These are phyloP conservation scores for Drosophila kohkoa DNA, from an alignment of 1,140 invertebrate species.

Conservation along the genomic window DNA sequence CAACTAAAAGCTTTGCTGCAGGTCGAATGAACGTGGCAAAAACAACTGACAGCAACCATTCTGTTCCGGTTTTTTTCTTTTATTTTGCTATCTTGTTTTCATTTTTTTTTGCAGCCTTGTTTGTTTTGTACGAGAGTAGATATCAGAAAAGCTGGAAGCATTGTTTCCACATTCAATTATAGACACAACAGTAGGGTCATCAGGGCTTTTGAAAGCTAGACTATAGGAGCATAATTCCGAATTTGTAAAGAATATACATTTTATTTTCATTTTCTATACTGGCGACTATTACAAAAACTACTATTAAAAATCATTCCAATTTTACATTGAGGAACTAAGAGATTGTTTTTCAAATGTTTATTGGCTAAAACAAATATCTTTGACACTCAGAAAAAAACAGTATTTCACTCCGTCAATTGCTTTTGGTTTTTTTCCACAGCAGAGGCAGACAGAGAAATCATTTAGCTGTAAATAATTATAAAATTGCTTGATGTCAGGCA, in stretches of 20 bases:
- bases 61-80: constrained; percentile 18
- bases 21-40: constrained; percentile 63
- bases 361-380: no score
- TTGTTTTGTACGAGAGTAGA: background rate
- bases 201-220: background rate
- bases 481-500: constrained; percentile 1
- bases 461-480: background rate
- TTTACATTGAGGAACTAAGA: no score
- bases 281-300: no score
- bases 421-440: background rate
- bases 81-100: constrained; percentile 15
- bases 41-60: constrained; percentile 22
- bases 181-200: background rate
- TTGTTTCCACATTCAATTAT: background rate
- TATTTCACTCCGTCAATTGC: background rate
- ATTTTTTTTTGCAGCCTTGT: background rate
- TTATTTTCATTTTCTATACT: no score
- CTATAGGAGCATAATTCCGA: background rate
- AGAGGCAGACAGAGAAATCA: background rate
- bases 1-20: constrained; percentile 59
- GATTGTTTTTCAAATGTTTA: no score
- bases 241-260: background rate
- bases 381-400: no score
- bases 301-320: no score
- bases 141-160: background rate